A percentile compares a stretch with the other conserved stretches of the same genome.
These are phyloP conservation scores for Drosophila lacertosa DNA, from an alignment of 1,140 invertebrate genomes.

Conservation along the genomic window DNA sequence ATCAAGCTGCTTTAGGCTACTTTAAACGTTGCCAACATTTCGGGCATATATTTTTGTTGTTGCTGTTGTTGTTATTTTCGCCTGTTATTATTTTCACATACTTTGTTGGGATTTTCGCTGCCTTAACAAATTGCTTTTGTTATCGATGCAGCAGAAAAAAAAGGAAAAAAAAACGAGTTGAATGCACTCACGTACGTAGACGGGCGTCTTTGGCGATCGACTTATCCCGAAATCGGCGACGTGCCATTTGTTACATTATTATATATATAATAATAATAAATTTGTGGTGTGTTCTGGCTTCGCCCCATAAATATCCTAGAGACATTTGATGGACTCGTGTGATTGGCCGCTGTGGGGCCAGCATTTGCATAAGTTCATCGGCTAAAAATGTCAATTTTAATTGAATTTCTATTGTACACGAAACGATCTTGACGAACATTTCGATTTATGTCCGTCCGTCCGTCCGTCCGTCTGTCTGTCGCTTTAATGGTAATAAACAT, in stretches of 20 bases:
- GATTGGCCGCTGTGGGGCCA: constrained; percentile 29
- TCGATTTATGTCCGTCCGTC: constrained; percentile 59
- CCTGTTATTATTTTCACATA: constrained; percentile 79
- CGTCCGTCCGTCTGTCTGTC: neutral
- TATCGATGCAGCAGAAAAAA: constrained; percentile 74
- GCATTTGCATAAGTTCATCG: constrained; percentile 70
- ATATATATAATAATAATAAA: constrained; percentile 79
- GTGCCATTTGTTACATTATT: constrained; percentile 76
- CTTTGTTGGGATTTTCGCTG: constrained; percentile 78
- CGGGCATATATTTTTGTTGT: constrained; percentile 1
- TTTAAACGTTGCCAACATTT: constrained; percentile 42
- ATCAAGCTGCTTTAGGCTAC: constrained; percentile 83
- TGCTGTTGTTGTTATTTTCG: constrained; percentile 16
- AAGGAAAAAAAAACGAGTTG: too few relatives aligned
- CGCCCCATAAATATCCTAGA: constrained; percentile 67
- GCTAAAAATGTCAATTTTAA: constrained; percentile 77
- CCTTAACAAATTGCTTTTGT: constrained; percentile 80
- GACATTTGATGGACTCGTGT: constrained; percentile 49
- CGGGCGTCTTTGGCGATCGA: constrained; percentile 38
- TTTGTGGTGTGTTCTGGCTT: constrained; percentile 49
- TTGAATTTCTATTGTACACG: constrained; percentile 77
- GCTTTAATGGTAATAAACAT: constrained; percentile 70
- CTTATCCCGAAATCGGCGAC: constrained; percentile 27
- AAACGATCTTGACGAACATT: constrained; percentile 39
- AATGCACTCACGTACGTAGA: constrained; percentile 67